phyloP scores from a whole-genome alignment of 1,140 invertebrate genomes.

The Physella acuta region DNA sequence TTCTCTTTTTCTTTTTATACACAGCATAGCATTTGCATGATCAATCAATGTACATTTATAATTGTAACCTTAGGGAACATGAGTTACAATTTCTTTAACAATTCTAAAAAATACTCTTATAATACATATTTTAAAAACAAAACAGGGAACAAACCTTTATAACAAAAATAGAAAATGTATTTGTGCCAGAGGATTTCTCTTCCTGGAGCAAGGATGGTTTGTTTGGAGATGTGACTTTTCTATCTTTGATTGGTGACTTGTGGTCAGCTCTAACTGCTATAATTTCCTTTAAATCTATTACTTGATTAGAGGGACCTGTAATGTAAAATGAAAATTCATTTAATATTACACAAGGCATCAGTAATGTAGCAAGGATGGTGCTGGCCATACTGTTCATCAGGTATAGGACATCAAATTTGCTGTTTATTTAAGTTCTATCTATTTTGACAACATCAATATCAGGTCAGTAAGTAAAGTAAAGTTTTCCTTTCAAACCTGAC shows the following conservation, averaged over 20 bases:
- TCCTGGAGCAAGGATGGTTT: slow-evolving; percentile 6
- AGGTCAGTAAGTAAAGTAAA: background rate
- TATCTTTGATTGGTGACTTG: background rate
- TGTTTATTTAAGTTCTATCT: background rate
- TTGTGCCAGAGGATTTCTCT: background rate
- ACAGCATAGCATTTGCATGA: too few species aligned
- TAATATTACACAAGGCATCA: too few species aligned
- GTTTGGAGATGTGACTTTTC: background rate
- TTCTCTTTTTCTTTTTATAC: too few species aligned
- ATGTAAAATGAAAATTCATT: background rate
- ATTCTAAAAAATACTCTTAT: background rate
- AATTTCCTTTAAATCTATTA: slow-evolving; percentile 13
- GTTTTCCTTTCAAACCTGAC: background rate
- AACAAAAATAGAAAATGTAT: slow-evolving; percentile 12
- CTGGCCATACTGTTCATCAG: too few species aligned
- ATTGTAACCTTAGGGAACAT: too few species aligned
- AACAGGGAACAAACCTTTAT: slow-evolving; percentile 13
- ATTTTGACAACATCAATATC: background rate
- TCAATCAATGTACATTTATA: too few species aligned
- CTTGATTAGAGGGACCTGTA: background rate
- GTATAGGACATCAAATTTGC: background rate
- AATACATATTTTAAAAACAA: background rate
- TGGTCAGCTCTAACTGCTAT: slow-evolving; percentile 17
- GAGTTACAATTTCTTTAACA: background rate
- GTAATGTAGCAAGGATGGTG: too few species aligned